Conservation (phyloP, 2,888 invertebrate species). For the Pristionchus entomophagus region DNA sequence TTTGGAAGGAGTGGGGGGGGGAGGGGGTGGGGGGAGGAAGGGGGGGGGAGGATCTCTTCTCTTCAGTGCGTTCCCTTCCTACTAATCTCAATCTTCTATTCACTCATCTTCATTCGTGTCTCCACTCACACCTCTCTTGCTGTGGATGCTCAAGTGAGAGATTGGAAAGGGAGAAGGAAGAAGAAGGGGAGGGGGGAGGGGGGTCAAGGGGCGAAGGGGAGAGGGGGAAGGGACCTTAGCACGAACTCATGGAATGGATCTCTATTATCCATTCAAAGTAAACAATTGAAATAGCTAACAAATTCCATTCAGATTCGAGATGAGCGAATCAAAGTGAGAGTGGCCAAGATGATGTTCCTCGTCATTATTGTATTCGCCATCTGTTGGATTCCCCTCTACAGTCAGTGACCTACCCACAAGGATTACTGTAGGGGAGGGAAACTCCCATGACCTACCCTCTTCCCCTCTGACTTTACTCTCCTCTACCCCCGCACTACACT, state of each 20-base stretch:
- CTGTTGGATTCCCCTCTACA: constrained; percentile 75
- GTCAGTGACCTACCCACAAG: constrained; percentile 52
- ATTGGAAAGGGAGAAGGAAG: not conserved
- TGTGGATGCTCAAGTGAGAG: constrained; percentile 72
- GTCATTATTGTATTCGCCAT: constrained; percentile 74
- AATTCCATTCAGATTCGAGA: constrained; percentile 67
- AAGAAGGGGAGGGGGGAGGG: not conserved
- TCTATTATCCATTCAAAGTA: not conserved
- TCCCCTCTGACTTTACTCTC: not conserved
- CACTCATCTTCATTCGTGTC: constrained; percentile 72
- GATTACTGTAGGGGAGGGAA: not conserved
- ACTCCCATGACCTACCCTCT: constrained; percentile 6
- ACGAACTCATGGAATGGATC: not conserved
- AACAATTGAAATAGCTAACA: not conserved
- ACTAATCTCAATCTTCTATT: constrained; percentile 71
- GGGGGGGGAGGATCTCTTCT: no score
- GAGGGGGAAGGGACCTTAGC: no score
- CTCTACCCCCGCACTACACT: not conserved
- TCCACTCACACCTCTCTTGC: constrained; percentile 72
- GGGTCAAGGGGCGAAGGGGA: not conserved
- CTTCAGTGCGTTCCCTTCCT: constrained; percentile 67
- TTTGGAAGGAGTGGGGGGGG: no score
- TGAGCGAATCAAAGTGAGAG: constrained; percentile 73
- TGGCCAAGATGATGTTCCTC: constrained; percentile 75
- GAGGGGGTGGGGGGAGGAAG: no score